phyloP scores from a whole-genome alignment of 1,140 invertebrate species.

The Phocides pigmalion region DNA sequence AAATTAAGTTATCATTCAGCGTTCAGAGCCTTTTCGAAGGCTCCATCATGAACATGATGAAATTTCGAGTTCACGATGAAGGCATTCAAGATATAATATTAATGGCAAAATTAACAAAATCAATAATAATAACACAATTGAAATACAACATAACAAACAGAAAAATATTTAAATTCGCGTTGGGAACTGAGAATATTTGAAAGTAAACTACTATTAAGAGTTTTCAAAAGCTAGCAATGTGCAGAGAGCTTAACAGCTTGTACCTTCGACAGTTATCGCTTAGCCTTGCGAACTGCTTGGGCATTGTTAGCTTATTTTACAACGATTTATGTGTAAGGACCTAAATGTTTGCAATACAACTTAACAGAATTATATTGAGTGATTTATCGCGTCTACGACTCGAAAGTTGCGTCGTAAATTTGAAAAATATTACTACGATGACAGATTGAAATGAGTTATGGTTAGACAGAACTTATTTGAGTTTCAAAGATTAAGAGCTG shows the following conservation, averaged over 20 bases:
- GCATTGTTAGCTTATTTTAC: conserved; percentile 48
- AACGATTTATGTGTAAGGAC: conserved; percentile 53
- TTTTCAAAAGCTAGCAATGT: neutral
- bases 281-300: conserved; percentile 37
- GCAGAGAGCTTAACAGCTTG: conserved; percentile 12
- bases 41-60: too few relatives aligned
- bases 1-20: too few relatives aligned
- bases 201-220: too few relatives aligned
- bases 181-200: too few relatives aligned
- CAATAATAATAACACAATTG: too few relatives aligned
- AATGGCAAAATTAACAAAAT: too few relatives aligned
- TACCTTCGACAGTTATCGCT: conserved; percentile 38
- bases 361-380: conserved; percentile 33
- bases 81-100: too few relatives aligned
- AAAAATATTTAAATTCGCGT: too few relatives aligned
- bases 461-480: conserved; percentile 3
- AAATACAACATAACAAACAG: too few relatives aligned
- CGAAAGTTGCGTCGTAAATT: conserved; percentile 40
- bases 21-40: too few relatives aligned
- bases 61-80: too few relatives aligned
- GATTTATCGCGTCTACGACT: conserved; percentile 34
- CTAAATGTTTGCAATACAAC: conserved; percentile 47
- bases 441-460: conserved; percentile 33
- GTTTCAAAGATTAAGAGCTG: neutral
- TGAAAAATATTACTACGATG: conserved; percentile 30